phyloP scores from a whole-genome alignment of 2,113 vertebrate genomes.

The Poeciliopsis turrubarensis region DNA sequence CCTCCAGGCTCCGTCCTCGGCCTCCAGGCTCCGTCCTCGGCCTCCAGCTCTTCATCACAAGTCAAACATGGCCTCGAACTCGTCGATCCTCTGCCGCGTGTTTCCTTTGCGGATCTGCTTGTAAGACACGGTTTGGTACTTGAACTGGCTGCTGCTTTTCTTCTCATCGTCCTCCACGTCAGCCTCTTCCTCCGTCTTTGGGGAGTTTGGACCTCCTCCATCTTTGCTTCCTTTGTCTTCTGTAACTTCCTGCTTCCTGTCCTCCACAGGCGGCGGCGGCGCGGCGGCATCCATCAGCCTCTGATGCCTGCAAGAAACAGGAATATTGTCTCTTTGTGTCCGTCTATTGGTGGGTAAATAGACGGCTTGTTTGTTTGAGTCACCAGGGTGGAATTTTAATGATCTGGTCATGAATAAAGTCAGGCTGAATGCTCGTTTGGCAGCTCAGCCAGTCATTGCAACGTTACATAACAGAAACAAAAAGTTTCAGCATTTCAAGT shows the following conservation, averaged over 20 bases:
- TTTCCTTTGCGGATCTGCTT: constrained; percentile 91
- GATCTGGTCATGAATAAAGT: too few species aligned
- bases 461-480: too few species aligned
- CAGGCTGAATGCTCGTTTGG: too few species aligned
- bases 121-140: constrained; percentile 93
- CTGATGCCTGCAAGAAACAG: neutral
- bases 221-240: constrained; percentile 1
- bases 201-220: neutral
- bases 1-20: too few species aligned
- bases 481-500: too few species aligned
- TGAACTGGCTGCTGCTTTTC: constrained; percentile 69
- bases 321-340: neutral
- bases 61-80: constrained; percentile 93
- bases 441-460: too few species aligned
- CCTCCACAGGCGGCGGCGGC: neutral
- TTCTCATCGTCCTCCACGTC: constrained; percentile 61
- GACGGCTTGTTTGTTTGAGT: too few species aligned
- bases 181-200: constrained; percentile 27
- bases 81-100: constrained; percentile 92
- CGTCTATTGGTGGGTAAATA: too few species aligned
- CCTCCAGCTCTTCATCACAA: constrained; percentile 56
- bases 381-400: too few species aligned
- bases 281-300: constrained; percentile 5
- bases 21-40: constrained; percentile 3
- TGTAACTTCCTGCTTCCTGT: neutral